Evolutionary conservation across 1,140 invertebrate species (phyloP).

Genomic region (Megalonaias nervosa): DNA sequence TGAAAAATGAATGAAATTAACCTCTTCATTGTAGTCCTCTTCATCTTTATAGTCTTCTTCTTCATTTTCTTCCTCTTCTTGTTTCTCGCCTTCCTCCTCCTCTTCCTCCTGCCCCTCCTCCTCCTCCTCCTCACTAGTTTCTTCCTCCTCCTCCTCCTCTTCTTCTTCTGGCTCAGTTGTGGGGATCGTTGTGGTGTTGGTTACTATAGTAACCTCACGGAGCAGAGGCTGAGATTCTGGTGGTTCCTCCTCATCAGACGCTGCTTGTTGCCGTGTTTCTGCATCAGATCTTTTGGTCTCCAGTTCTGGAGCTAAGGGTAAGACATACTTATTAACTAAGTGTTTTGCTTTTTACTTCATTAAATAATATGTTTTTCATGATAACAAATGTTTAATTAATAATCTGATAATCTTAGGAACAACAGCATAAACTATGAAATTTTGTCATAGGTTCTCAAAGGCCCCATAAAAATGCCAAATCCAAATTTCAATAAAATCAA

Average conservation of each 20-base stretch:
- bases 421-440: not conserved
- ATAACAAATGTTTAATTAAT: not conserved
- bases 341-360: too few species aligned
- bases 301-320: slow-evolving; percentile 57
- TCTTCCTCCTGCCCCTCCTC: slow-evolving; percentile 24
- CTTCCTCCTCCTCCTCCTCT: slow-evolving; percentile 26
- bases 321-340: not conserved
- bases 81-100: slow-evolving; percentile 22
- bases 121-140: slow-evolving; percentile 28
- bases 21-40: too few species aligned
- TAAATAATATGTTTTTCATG: not conserved
- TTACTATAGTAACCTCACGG: slow-evolving; percentile 48
- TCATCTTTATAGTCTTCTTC: slow-evolving; percentile 26
- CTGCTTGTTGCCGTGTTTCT: slow-evolving; percentile 39
- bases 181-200: slow-evolving; percentile 29
- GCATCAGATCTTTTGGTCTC: slow-evolving; percentile 46
- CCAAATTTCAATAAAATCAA: too few species aligned
- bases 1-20: too few species aligned
- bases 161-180: slow-evolving; percentile 14
- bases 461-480: too few species aligned
- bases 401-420: not conserved
- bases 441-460: not conserved
- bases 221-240: slow-evolving; percentile 59
- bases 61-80: slow-evolving; percentile 22
- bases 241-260: slow-evolving; percentile 30